phyloP scores from a whole-genome alignment of 2,797 vertebrate genomes.

The Clarias pachynema region DNA sequence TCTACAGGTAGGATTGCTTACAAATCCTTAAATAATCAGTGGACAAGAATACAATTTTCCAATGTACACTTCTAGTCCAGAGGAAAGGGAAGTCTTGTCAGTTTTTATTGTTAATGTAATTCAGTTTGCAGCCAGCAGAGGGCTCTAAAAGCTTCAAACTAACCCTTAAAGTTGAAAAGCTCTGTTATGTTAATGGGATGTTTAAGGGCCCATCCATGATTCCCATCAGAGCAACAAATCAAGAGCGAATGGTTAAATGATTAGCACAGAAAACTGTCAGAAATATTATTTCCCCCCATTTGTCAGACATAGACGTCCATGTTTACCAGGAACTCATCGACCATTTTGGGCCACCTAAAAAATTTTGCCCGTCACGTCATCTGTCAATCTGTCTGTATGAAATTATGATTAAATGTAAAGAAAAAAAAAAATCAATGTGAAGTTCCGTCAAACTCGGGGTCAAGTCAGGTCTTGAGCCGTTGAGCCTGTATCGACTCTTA shows the following conservation, averaged over 20 bases:
- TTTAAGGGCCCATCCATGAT: not conserved
- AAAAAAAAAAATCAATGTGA: too few relatives aligned
- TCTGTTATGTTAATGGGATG: not conserved
- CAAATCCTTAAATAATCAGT: not conserved
- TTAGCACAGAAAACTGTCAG: too few relatives aligned
- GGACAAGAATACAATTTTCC: not conserved
- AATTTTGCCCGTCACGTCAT: not conserved
- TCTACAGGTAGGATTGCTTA: not conserved
- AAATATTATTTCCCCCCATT: not conserved
- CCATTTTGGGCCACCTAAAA: not conserved
- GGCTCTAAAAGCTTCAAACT: not conserved
- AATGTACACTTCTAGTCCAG: not conserved
- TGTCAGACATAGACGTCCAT: not conserved
- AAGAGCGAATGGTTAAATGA: too few relatives aligned
- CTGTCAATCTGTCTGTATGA: not conserved
- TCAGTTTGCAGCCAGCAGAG: not conserved
- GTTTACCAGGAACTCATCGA: not conserved
- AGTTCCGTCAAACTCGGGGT: not conserved
- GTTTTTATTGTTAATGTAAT: not conserved
- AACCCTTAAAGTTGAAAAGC: not conserved
- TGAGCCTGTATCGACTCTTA: too few relatives aligned
- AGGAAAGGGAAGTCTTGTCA: not conserved
- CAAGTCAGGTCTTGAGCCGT: too few relatives aligned
- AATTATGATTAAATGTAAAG: not conserved
- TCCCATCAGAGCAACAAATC: too few relatives aligned